These are phyloP conservation scores for Chalcosyrphus nemorum DNA, from an alignment of 2,888 invertebrate species.

Conservation along the genomic window DNA sequence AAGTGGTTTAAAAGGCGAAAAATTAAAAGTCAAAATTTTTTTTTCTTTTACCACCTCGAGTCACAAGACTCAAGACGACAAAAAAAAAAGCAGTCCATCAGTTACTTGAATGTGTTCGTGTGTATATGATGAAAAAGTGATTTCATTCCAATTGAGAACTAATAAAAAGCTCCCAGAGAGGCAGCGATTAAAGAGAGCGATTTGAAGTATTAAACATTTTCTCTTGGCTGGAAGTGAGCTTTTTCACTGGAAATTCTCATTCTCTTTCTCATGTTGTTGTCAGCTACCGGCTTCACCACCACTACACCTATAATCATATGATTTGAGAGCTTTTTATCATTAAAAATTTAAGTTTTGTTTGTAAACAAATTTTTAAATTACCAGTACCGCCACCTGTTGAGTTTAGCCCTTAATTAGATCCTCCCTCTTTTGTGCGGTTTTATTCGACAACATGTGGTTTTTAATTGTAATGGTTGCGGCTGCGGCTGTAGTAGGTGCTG, in stretches of 20 bases:
- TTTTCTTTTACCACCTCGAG: neutral
- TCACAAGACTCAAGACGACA: conserved; percentile 44
- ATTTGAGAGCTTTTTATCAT: conserved; percentile 23
- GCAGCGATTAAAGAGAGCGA: neutral
- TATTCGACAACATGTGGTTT: conserved; percentile 78
- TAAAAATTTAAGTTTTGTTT: conserved; percentile 30
- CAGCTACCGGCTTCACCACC: conserved; percentile 4
- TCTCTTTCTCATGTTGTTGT: conserved; percentile 13
- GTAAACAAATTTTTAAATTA: conserved; percentile 32
- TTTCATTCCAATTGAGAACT: conserved; percentile 52
- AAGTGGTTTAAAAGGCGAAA: no score
- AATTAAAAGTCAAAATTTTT: neutral
- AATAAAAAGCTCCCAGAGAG: conserved; percentile 17
- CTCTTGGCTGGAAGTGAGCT: conserved; percentile 58
- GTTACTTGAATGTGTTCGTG: neutral
- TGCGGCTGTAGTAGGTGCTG: conserved; percentile 76
- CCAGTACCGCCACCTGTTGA: conserved; percentile 37
- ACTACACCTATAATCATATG: neutral
- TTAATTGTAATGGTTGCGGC: conserved; percentile 76
- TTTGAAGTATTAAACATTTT: neutral
- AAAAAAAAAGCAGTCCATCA: conserved; percentile 29
- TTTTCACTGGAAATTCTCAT: conserved; percentile 27
- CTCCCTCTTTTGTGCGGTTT: neutral
- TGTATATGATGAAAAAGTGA: conserved; percentile 41
- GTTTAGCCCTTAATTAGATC: neutral